Evolutionary conservation across 2,113 vertebrate species (phyloP).

Genomic region (Oncorhynchus keta): DNA sequence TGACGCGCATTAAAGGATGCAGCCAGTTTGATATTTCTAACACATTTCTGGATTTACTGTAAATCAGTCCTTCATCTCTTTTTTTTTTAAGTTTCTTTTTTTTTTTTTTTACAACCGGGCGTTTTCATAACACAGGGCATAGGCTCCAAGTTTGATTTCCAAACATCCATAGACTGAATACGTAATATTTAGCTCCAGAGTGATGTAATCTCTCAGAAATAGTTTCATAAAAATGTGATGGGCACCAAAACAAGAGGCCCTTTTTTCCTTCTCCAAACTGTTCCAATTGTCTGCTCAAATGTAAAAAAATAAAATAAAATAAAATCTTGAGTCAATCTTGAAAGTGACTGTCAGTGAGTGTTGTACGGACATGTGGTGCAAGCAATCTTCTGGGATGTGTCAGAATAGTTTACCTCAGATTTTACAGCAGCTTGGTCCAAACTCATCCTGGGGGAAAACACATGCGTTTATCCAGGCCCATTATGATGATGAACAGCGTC

Average conservation of each 20-base stretch:
- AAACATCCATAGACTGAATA: not conserved
- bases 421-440: not conserved
- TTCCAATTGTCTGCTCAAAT: not conserved
- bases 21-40: slow-evolving; percentile 15
- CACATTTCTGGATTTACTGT: not conserved
- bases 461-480: not conserved
- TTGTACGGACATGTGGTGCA: not conserved
- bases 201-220: not conserved
- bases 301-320: not conserved
- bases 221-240: not conserved
- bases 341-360: not conserved
- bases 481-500: not conserved
- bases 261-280: not conserved
- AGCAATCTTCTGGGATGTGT: not conserved
- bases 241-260: not conserved
- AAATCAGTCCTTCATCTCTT: slow-evolving; percentile 1
- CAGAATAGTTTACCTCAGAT: not conserved
- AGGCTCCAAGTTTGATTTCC: not conserved
- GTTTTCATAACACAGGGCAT: not conserved
- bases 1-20: not conserved
- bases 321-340: not conserved
- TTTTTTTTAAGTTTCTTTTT: not conserved
- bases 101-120: not conserved
- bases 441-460: not conserved
- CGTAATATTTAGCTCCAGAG: not conserved